Evolutionary conservation across 1,140 invertebrate genomes (phyloP).

Genomic region (Prorops nasuta): DNA sequence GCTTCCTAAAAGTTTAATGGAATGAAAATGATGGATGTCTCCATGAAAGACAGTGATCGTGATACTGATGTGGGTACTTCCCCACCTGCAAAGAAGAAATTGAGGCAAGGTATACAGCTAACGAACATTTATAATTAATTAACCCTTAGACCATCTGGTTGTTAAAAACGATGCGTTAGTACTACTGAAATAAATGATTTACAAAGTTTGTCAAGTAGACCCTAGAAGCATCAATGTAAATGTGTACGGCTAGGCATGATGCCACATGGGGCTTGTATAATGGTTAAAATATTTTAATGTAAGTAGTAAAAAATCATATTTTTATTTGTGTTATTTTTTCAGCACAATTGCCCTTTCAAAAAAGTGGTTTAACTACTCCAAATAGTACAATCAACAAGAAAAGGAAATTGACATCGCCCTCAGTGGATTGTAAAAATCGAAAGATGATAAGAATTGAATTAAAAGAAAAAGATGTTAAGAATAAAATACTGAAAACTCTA

Average conservation of each 20-base stretch:
- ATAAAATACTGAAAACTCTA: background rate
- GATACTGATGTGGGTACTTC: constrained; percentile 16
- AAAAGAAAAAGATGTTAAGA: constrained; percentile 31
- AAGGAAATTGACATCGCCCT: constrained; percentile 39
- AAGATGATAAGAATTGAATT: constrained; percentile 41
- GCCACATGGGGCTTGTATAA: background rate
- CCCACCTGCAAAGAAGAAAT: constrained; percentile 34
- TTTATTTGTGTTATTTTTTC: constrained; percentile 21
- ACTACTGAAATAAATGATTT: no score
- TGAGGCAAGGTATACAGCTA: constrained; percentile 42
- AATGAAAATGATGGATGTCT: constrained; percentile 29
- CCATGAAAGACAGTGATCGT: constrained; percentile 25
- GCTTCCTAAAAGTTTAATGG: background rate
- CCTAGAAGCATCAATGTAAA: no score
- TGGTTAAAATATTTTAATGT: background rate
- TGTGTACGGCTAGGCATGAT: no score
- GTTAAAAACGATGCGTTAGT: no score
- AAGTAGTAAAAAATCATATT: background rate
- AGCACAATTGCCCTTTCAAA: constrained; percentile 49
- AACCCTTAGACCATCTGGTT: no score
- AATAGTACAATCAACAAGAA: constrained; percentile 36
- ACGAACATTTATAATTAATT: background rate
- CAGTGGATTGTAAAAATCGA: constrained; percentile 27
- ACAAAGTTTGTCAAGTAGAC: no score
- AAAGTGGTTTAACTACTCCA: constrained; percentile 26